Percentiles rank a stretch among this genome's conserved stretches.
These are phyloP conservation scores for Callinectes sapidus DNA, from an alignment of 2,888 invertebrate species.

Conservation along the genomic window DNA sequence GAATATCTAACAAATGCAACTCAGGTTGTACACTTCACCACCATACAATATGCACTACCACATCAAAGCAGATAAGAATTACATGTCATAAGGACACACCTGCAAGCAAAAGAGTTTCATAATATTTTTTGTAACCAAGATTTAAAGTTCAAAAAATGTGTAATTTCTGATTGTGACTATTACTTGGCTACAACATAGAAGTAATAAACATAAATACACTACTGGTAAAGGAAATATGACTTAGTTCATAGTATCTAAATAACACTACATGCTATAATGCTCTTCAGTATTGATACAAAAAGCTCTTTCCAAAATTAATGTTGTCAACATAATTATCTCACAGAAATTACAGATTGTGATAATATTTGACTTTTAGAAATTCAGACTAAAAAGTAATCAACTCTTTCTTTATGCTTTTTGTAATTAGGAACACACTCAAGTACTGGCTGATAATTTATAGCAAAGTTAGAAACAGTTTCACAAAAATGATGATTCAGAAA, in stretches of 20 bases:
- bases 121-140: not conserved
- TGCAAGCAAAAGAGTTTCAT: not conserved
- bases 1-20: not conserved
- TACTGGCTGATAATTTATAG: not conserved
- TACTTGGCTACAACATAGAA: not conserved
- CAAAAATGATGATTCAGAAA: not conserved
- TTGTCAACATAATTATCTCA: not conserved
- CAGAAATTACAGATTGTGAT: not conserved
- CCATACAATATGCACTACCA: not conserved
- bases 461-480: not conserved
- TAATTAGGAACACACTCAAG: not conserved
- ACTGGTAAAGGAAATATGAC: not conserved
- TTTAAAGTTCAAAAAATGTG: not conserved
- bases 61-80: conserved; percentile 1
- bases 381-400: not conserved
- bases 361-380: not conserved
- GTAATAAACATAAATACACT: not conserved
- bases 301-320: not conserved
- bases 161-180: not conserved
- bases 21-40: not conserved
- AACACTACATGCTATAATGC: not conserved
- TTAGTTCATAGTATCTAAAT: not conserved
- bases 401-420: not conserved
- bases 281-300: not conserved
- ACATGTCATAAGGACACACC: not conserved